These are phyloP conservation scores for Condylura cristata DNA, from an alignment of 2,113 vertebrate species.

Conservation along the genomic window DNA sequence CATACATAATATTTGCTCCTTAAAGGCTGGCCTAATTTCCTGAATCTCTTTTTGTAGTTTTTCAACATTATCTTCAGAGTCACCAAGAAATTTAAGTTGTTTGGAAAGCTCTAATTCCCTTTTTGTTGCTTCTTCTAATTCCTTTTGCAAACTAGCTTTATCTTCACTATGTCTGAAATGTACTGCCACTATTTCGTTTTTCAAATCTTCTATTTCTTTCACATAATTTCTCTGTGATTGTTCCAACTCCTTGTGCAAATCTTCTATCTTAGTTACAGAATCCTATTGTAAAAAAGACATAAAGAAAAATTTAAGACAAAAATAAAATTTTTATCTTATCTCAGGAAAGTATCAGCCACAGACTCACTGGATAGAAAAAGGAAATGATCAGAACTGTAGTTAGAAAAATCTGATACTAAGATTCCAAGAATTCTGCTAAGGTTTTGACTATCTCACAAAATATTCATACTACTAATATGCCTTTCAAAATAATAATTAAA, in stretches of 20 bases:
- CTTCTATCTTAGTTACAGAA: constrained; percentile 82
- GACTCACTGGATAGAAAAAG: neutral
- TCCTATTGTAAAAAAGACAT: constrained; percentile 84
- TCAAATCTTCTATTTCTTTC: constrained; percentile 86
- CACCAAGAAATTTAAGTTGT: constrained; percentile 81
- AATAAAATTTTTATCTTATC: neutral
- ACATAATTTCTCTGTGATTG: constrained; percentile 81
- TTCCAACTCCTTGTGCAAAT: constrained; percentile 87
- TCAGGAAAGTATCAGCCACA: neutral
- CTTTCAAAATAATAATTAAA: neutral
- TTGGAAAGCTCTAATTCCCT: constrained; percentile 81
- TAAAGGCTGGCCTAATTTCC: constrained; percentile 82
- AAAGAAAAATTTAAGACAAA: constrained; percentile 57
- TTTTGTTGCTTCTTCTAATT: constrained; percentile 86
- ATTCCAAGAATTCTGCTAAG: neutral
- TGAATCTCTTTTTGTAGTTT: constrained; percentile 84
- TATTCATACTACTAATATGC: neutral
- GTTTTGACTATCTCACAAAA: neutral
- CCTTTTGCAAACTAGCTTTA: constrained; percentile 85
- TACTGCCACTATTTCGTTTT: constrained; percentile 84
- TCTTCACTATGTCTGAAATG: constrained; percentile 87
- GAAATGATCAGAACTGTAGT: neutral
- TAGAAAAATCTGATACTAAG: neutral
- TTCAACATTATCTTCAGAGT: constrained; percentile 78
- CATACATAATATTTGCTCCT: constrained; percentile 87